Conservation (phyloP, 2,888 invertebrate species). For the Cataglyphis cursor region DNA sequence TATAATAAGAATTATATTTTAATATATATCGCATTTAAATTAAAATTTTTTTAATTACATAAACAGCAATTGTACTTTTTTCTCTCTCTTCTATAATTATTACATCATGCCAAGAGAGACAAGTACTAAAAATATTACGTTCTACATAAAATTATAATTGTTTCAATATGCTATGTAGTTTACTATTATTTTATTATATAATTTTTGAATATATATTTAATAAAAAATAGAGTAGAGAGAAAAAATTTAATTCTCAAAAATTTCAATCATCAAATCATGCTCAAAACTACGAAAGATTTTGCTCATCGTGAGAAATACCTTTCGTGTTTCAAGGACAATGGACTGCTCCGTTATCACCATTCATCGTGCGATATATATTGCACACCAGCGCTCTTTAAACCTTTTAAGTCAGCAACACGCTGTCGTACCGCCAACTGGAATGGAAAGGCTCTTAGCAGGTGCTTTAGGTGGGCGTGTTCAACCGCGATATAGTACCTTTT, state of each 20-base stretch:
- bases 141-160: neutral
- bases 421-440: constrained; percentile 65
- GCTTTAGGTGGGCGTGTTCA: constrained; percentile 80
- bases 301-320: constrained; percentile 33
- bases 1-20: neutral
- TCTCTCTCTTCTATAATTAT: neutral
- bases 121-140: neutral
- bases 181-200: neutral
- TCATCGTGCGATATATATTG: constrained; percentile 62
- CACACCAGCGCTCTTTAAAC: constrained; percentile 67
- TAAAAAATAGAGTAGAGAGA: neutral
- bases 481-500: constrained; percentile 82
- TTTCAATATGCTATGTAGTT: neutral
- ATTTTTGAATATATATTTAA: neutral
- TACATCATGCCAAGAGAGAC: neutral
- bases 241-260: neutral
- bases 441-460: constrained; percentile 82
- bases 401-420: constrained; percentile 73
- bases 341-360: constrained; percentile 61
- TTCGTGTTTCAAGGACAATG: constrained; percentile 62
- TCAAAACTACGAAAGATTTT: constrained; percentile 31
- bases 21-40: neutral
- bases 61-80: neutral
- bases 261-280: neutral
- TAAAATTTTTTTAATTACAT: neutral